Evolutionary conservation across 2,797 vertebrate genomes (phyloP).

Genomic region (Anabas testudineus): DNA sequence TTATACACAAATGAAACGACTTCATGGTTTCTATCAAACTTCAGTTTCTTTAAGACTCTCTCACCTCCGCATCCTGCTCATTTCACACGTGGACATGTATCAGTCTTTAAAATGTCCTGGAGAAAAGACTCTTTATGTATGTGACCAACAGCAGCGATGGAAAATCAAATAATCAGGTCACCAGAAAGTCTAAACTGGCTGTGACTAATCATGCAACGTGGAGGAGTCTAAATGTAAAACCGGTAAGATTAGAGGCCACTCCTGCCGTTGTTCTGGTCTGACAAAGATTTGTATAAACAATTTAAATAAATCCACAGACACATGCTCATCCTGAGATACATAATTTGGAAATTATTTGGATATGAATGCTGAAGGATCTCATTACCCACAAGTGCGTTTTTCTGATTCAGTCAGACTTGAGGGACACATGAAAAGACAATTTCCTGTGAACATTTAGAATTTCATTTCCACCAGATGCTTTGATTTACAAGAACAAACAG

Average conservation of each 20-base stretch:
- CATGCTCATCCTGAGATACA: not conserved
- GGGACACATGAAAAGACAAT: conserved; percentile 22
- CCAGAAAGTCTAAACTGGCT: not conserved
- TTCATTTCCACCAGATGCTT: conserved; percentile 27
- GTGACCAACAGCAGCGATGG: not conserved
- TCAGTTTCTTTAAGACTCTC: not conserved
- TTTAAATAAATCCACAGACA: conserved; percentile 1
- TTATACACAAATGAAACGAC: conserved; percentile 12
- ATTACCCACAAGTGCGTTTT: not conserved
- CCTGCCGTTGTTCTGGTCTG: not conserved
- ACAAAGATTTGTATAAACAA: conserved; percentile 2
- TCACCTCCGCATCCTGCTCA: not conserved
- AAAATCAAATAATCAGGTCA: not conserved
- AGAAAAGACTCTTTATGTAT: not conserved
- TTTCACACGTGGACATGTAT: not conserved
- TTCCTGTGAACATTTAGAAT: conserved; percentile 36
- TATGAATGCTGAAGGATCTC: not conserved
- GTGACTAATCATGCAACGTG: not conserved
- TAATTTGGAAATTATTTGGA: conserved; percentile 10
- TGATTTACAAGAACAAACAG: conserved; percentile 43
- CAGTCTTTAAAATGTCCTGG: not conserved
- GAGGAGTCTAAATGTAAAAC: not conserved
- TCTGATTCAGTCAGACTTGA: conserved; percentile 11
- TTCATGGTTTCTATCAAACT: not conserved
- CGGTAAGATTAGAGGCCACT: not conserved